Percentiles rank a stretch among this genome's conserved stretches.
Evolutionary conservation across 1,140 invertebrate species (phyloP).

Genomic region (Pseudomyrmex flavicornis): DNA sequence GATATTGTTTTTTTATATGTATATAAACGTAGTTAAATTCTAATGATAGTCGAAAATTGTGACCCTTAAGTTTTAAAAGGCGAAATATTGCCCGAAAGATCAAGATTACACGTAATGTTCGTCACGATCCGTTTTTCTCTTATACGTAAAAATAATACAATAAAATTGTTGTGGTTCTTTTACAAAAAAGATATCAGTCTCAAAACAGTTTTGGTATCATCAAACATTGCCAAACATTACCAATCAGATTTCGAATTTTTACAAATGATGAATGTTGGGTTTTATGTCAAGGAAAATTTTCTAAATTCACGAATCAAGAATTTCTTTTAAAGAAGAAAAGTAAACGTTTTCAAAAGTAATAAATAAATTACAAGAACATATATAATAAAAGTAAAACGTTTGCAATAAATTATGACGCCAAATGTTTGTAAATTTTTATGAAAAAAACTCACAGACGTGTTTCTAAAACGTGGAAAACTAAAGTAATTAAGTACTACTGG

Average conservation of each 20-base stretch:
- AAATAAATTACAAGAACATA: not conserved
- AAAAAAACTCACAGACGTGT: slow-evolving; percentile 21
- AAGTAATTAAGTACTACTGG: slow-evolving; percentile 7
- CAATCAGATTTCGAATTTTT: slow-evolving; percentile 31
- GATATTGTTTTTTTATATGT: slow-evolving; percentile 11
- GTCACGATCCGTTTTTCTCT: slow-evolving; percentile 1
- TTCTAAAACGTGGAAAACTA: not conserved
- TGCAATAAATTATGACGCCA: not conserved
- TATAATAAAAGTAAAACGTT: slow-evolving; percentile 4
- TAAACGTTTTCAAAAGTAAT: not conserved
- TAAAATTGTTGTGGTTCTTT: not conserved
- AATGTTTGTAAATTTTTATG: slow-evolving; percentile 2
- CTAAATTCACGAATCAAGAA: slow-evolving; percentile 2
- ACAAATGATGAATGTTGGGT: not conserved
- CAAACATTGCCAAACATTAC: not conserved
- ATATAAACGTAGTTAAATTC: slow-evolving; percentile 39
- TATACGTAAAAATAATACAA: slow-evolving; percentile 12
- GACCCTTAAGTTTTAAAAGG: slow-evolving; percentile 52
- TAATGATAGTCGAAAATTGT: slow-evolving; percentile 59
- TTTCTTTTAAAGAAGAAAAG: not conserved
- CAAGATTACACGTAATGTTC: slow-evolving; percentile 12
- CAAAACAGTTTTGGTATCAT: slow-evolving; percentile 42
- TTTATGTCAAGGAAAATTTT: not conserved
- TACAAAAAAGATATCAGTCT: slow-evolving; percentile 8
- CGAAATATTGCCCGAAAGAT: slow-evolving; percentile 29